Conservation (phyloP, 2,888 invertebrate genomes). For the Rhingia campestris region DNA sequence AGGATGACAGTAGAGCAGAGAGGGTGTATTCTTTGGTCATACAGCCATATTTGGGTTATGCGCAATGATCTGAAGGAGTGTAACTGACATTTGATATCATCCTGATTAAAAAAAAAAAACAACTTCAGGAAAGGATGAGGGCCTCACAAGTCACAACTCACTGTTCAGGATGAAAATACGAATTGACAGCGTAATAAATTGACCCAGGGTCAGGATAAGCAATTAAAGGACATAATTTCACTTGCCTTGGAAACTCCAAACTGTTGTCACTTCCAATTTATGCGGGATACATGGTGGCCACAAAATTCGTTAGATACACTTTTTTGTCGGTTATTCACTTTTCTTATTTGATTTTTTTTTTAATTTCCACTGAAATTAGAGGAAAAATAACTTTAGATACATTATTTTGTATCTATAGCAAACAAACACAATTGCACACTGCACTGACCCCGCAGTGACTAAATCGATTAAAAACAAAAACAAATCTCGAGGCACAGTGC, state of each 20-base stretch:
- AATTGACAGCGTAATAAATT: constrained; percentile 42
- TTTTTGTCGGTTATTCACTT: background rate
- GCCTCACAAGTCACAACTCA: constrained; percentile 12
- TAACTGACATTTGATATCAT: constrained; percentile 58
- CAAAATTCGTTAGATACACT: background rate
- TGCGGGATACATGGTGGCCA: background rate
- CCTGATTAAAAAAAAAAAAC: constrained; percentile 10
- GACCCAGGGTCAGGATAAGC: constrained; percentile 11
- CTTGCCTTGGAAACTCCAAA: constrained; percentile 29
- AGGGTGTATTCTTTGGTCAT: background rate
- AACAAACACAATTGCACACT: constrained; percentile 27
- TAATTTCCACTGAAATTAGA: constrained; percentile 27
- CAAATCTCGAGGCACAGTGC: constrained; percentile 27
- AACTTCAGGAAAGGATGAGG: constrained; percentile 38
- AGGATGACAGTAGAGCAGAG: background rate
- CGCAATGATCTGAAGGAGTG: constrained; percentile 52
- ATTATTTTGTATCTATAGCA: constrained; percentile 1
- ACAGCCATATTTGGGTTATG: constrained; percentile 41
- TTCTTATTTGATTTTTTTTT: constrained; percentile 4
- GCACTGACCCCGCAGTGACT: constrained; percentile 56
- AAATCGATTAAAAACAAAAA: constrained; percentile 62
- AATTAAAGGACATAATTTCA: constrained; percentile 21
- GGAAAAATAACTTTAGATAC: constrained; percentile 10
- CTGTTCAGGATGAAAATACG: constrained; percentile 15
- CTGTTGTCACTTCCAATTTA: constrained; percentile 11